phyloP scores from a whole-genome alignment of 2,888 invertebrate species.

The Caenorhabditis sp. region DNA sequence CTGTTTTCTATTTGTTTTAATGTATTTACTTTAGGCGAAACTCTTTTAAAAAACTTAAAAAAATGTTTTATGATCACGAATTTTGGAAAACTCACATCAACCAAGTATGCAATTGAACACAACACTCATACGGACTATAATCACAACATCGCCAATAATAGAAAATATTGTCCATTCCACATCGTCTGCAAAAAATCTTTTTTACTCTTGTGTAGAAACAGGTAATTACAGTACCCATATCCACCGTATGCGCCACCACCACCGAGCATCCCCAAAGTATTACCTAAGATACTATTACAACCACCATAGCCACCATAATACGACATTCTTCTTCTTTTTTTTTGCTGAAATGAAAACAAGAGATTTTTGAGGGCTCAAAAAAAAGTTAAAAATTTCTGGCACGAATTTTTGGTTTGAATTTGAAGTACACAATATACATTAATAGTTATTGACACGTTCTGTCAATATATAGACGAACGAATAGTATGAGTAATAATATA shows the following conservation, averaged over 20 bases:
- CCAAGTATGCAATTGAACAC: slow-evolving; percentile 62
- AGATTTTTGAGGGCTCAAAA: neutral
- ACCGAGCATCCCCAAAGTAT: slow-evolving; percentile 42
- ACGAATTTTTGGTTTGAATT: too few species aligned
- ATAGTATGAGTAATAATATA: neutral
- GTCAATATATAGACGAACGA: neutral
- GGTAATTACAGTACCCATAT: slow-evolving; percentile 49
- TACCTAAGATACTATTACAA: slow-evolving; percentile 34
- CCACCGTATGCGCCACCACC: slow-evolving; percentile 40
- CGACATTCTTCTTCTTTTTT: too few species aligned
- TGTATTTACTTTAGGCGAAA: too few species aligned
- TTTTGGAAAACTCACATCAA: slow-evolving; percentile 53
- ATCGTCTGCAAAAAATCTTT: slow-evolving; percentile 20
- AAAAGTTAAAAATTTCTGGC: neutral
- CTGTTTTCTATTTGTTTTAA: too few species aligned
- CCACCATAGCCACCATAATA: slow-evolving; percentile 47
- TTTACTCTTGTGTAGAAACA: slow-evolving; percentile 1
- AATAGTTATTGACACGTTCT: neutral
- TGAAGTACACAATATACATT: too few species aligned
- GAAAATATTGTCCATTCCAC: slow-evolving; percentile 59
- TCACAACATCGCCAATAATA: slow-evolving; percentile 62
- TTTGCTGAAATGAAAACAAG: too few species aligned
- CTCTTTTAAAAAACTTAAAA: too few species aligned
- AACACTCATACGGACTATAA: slow-evolving; percentile 61
- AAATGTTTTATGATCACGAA: too few species aligned